Base-by-base conservation (phyloP, 64 coral and sea anemone species). In the Cladopsammia gracilis region DNA sequence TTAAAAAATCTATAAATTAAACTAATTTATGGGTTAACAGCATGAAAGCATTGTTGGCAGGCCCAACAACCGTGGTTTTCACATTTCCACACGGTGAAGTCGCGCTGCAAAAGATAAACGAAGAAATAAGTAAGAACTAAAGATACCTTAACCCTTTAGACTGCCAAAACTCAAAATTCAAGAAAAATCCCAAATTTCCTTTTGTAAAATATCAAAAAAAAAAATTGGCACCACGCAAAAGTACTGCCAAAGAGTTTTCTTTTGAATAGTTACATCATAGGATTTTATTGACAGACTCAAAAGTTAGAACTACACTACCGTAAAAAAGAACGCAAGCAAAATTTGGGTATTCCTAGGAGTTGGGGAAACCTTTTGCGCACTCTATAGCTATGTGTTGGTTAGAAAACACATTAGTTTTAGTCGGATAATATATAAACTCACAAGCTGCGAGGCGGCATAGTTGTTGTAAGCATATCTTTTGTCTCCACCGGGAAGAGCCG, bases 31-130 rank as follows among this genome's bases (percentile, higher is more conserved):
- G 60, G 79, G 19, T 83, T 83, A 9, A 47, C 78, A 18, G 78
- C 60, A 83, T 83, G 59, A 19, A 65, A 83, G 43, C 79, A 83
- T 10, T 66, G 79, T 7, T 64, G 42, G 20, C 79, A 83, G 43
- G 42, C 34, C 79, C 79, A 83, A 5, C 34, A 64, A 26, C 79
- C 79, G 19, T 83, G 79, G 18, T 64, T 83, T 19, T 48, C 58
- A 12, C 79, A 83, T 65, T 20, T 83, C 58, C 58, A 62, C 14
- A 64, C 18, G 11, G 79, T 83, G 18, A 62, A 64, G 60, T 83
- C 79, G 7, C 42, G 7, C 79, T 83, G 79, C 47, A 83, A 83
- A 7, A 83, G 16, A 65, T 4, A 10, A 73, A 47, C 6, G 10
- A 2, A 46, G 7, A 42, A 70, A 48, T 16, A 5, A 0, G 64